Evolutionary conservation across 2,113 vertebrate species (phyloP).

Genomic region (Otolemur garnettii): DNA sequence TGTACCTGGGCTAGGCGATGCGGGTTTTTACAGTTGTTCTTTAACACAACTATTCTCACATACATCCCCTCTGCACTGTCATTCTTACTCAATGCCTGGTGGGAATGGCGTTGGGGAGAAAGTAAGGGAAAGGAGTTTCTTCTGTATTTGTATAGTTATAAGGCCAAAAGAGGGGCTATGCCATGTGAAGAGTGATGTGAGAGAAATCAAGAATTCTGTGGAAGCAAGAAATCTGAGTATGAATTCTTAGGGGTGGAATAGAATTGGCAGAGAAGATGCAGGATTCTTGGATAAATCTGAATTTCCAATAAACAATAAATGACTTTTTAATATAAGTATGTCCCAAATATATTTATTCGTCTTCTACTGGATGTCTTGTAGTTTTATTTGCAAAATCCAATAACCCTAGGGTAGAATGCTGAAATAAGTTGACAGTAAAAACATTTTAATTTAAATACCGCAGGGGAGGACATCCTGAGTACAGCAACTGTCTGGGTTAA

Average conservation of each 20-base stretch:
- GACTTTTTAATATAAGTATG: neutral
- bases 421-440: slow-evolving; percentile 19
- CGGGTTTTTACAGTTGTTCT: neutral
- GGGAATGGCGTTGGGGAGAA: neutral
- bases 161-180: slow-evolving; percentile 31
- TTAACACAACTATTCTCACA: neutral
- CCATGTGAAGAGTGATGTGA: neutral
- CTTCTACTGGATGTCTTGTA: neutral
- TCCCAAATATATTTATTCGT: neutral
- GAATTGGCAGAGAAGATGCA: neutral
- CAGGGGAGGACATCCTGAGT: neutral
- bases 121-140: neutral
- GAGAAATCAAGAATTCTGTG: neutral
- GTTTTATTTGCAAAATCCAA: slow-evolving; percentile 59
- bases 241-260: neutral
- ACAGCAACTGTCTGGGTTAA: neutral
- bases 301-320: slow-evolving; percentile 15
- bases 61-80: neutral
- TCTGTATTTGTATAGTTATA: neutral
- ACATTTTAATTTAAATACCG: slow-evolving; percentile 21
- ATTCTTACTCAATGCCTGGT: neutral
- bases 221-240: slow-evolving; percentile 11
- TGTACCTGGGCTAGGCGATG: neutral
- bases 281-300: slow-evolving; percentile 5
- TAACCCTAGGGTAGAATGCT: neutral